Evolutionary conservation across 2,797 vertebrate genomes (phyloP), one percentile per base, ranked within the genome.

Genomic region (Peromyscus eremicus): DNA sequence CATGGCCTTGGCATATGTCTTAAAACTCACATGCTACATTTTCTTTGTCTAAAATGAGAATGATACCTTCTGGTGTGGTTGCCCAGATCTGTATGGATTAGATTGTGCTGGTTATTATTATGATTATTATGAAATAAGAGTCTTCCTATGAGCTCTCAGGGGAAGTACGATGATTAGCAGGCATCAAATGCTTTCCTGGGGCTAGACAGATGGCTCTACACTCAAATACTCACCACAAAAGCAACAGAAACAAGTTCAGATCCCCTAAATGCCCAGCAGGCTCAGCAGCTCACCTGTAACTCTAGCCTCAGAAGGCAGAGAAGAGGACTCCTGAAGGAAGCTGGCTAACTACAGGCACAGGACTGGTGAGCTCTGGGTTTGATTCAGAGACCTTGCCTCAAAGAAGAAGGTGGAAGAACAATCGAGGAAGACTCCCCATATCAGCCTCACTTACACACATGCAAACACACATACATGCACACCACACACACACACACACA

Each of bases 81-180:
- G 2, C 37, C 34, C 64, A 46, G 3, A 77, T 81, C 60, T 86
- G 55, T 34, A 55, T 83, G 11, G 6, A 40, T 89, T 89, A 79
- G 66, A 79, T 46, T 92, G n/a, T 52, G 14, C 55, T 83, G 62
- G 40, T 73, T 79, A 73, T 92, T 94, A 46, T 27, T 70, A 37
- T 57, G 37, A 76, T 5, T 40, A 80, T 29, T n/a, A 57, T 91
- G 19, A 95, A 89, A 40, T 93, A 89, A 73, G n/a, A 95, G 49
- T 52, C 9, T 66, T 76, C 34, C 52, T 37, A 34, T 79, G 66
- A 92, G 52, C 66, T 87, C 49, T 73, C 92, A 46, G 17, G 68
- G 5, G 19, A 84, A 88, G 85, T 46, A 21, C n/a, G 13, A 71
- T 40, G 4, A 32, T 88, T 14, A 40, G 52, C 21, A 92, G 57